Conservation (phyloP, 2,113 vertebrate genomes). For the Fregata magnificens region DNA sequence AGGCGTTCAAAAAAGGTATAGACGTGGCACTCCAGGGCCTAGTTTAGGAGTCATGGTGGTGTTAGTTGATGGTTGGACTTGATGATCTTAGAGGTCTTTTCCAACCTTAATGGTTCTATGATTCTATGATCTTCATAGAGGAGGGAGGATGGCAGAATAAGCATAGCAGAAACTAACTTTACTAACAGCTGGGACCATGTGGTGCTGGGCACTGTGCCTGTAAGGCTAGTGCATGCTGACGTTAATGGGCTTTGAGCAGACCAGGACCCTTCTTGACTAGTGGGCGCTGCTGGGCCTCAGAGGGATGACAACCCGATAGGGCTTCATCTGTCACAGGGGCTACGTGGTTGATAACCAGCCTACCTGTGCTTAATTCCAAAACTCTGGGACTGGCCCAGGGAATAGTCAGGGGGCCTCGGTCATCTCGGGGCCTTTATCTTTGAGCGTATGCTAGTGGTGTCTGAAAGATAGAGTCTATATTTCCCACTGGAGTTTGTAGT, state of each 20-base stretch:
- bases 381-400: background rate
- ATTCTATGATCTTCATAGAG: no score
- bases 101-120: no score
- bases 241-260: background rate
- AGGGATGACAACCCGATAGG: background rate
- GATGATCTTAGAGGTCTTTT: no score
- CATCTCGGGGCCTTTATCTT: background rate
- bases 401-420: background rate
- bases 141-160: background rate
- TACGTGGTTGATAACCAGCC: background rate
- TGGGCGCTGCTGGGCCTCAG: background rate
- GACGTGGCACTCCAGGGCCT: no score
- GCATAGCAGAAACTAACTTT: background rate
- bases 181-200: fast-evolving
- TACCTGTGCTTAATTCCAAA: background rate
- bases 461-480: background rate
- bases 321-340: background rate
- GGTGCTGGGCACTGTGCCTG: background rate
- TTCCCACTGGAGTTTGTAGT: background rate
- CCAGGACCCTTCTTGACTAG: background rate
- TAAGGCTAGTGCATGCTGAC: background rate
- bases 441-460: background rate
- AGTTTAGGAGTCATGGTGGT: no score
- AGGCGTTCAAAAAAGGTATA: no score
- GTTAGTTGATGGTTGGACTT: no score